These are phyloP conservation scores for Corythornis vintsioides DNA, from an alignment of 2,113 vertebrate genomes.

Conservation along the genomic window DNA sequence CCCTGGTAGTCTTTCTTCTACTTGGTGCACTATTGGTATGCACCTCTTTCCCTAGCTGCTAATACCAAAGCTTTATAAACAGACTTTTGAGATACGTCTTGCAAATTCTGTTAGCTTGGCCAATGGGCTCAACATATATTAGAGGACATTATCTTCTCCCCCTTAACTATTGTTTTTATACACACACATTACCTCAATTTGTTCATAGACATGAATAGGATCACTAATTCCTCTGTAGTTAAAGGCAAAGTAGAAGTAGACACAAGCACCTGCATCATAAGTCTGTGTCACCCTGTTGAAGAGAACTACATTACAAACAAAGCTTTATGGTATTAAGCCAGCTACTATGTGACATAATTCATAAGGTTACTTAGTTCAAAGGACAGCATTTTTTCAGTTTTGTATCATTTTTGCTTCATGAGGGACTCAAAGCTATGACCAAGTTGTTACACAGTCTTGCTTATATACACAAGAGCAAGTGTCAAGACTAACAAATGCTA, in stretches of 20 bases:
- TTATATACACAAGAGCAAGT: conserved; percentile 43
- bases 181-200: conserved; percentile 88
- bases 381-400: background rate
- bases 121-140: background rate
- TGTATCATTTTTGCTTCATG: background rate
- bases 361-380: background rate
- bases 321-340: conserved; percentile 44
- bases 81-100: background rate
- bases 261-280: conserved; percentile 93
- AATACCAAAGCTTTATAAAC: background rate
- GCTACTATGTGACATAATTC: conserved; percentile 12
- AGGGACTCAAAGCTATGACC: conserved; percentile 59
- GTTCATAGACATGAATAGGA: conserved; percentile 91
- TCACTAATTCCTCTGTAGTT: conserved; percentile 97
- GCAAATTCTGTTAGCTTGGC: background rate
- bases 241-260: conserved; percentile 99
- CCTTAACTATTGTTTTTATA: background rate
- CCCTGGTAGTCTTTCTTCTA: background rate
- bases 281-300: conserved; percentile 93
- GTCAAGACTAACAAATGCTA: conserved; percentile 73
- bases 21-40: background rate
- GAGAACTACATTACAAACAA: conserved; percentile 55
- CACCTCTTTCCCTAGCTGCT: background rate
- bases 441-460: conserved; percentile 70
- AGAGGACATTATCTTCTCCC: background rate